These are phyloP conservation scores for Erythrolamprus reginae DNA, from an alignment of 2,113 vertebrate species.

Conservation along the genomic window DNA sequence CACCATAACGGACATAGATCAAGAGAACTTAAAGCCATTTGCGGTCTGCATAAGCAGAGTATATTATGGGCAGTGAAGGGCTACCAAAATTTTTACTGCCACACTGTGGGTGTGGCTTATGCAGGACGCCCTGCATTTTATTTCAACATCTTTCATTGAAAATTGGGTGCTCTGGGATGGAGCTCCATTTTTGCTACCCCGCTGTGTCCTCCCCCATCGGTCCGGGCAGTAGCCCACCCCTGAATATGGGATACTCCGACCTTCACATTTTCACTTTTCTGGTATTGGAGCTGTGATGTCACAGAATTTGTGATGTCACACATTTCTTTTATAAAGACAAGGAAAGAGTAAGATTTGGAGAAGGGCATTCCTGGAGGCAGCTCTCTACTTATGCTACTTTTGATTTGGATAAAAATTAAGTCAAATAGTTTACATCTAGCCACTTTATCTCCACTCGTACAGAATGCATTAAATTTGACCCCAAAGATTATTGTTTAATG, in stretches of 20 bases:
- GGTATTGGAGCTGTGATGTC: not conserved
- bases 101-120: no score
- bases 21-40: not conserved
- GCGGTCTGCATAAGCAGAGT: not conserved
- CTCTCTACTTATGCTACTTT: not conserved
- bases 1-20: not conserved
- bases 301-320: not conserved
- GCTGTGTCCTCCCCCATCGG: no score
- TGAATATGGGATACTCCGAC: not conserved
- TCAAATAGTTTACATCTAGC: not conserved
- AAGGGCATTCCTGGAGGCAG: not conserved
- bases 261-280: not conserved
- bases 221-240: no score
- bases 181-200: no score
- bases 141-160: no score
- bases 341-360: not conserved
- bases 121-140: no score
- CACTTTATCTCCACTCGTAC: not conserved
- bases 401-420: not conserved
- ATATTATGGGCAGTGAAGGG: no score
- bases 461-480: slow-evolving; percentile 24
- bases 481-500: slow-evolving; percentile 21
- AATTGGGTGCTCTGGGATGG: no score
- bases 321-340: not conserved
- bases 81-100: no score